A percentile compares a stretch with the other conserved stretches of the same genome.
Evolutionary conservation across 2,888 invertebrate species (phyloP).

Genomic region (Odontomyia ornata): DNA sequence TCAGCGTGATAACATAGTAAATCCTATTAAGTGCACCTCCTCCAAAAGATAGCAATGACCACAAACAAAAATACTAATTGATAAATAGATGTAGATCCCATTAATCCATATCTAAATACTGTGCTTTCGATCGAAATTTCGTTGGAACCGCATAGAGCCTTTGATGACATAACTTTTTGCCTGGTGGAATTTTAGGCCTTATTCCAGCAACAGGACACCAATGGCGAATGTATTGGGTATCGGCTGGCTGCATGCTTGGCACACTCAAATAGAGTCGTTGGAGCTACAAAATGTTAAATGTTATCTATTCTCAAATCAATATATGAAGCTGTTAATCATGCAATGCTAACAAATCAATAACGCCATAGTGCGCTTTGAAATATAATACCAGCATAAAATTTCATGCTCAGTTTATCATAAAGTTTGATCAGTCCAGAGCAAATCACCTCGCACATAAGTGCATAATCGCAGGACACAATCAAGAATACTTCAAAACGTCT

Average conservation of each 20-base stretch:
- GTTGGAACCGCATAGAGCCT: too few species aligned
- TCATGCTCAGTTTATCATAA: background rate
- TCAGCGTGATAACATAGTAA: too few species aligned
- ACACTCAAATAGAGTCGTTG: background rate
- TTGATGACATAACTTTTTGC: too few species aligned
- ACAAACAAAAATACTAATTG: too few species aligned
- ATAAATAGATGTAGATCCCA: too few species aligned
- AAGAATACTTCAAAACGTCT: background rate
- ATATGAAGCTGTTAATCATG: background rate
- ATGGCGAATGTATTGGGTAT: too few species aligned
- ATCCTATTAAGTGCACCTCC: too few species aligned
- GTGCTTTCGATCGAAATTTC: too few species aligned
- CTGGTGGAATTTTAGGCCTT: too few species aligned
- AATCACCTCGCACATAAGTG: background rate
- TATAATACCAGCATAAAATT: conserved; percentile 16
- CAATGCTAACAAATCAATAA: background rate
- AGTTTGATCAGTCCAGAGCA: conserved; percentile 2
- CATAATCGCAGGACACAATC: background rate
- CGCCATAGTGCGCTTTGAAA: background rate
- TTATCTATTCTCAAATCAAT: background rate
- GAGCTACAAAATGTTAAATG: background rate
- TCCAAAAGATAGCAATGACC: too few species aligned
- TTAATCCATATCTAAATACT: too few species aligned
- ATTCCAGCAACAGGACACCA: too few species aligned
- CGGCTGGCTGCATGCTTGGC: background rate